Evolutionary conservation across 2,888 invertebrate genomes (phyloP), one percentile per base, ranked within the genome.

Genomic region (Eupithecia tripunctaria): DNA sequence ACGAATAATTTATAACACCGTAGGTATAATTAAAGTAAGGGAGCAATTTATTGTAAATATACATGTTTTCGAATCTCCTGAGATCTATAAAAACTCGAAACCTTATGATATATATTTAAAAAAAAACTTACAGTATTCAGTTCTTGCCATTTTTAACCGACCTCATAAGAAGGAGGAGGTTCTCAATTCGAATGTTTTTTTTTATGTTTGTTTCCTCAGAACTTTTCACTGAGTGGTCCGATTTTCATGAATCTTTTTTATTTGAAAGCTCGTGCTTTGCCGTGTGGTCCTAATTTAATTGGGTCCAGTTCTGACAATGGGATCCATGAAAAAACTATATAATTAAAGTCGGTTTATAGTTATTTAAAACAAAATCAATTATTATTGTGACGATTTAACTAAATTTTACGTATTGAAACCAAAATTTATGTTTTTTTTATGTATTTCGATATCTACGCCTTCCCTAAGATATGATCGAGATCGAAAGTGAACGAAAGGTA

Each of bases 11-110:
- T 47, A 38, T 47, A 10, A 86, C 82, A 83, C 81, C 89, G 91
- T 91, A 92, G 91, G 89, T 89, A 12, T 70, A 60, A 89, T 86
- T 88, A 87, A 91, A 85, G 86, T 93, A 92, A 92, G 93, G 94
- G 94, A 93, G 88, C 93, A 93, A 94, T 89, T 80, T 86, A 86
- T 86, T 85, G 87, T 86, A 83, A 85, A 83, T 82, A 83, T 86
- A 79, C 68, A 75, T 68, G 41, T 75, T 79, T 81, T 82, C 79
- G 79, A 88, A 86, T 86, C 82, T 86, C 83, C 81, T 56, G 62
- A 67, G 69, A 73, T 70, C 25, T 67, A 18, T 56, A 38, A 69
- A 68, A 67, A 71, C 18, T 29, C 36, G 41, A 71, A 51, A 21
- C 51, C 8, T 6, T 47, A 6, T 18, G n/a, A 47, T n/a, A 36